Percentiles rank a stretch among this genome's conserved stretches.
Conservation (phyloP, 1,140 invertebrate species). For the Zaprionus taronus region DNA sequence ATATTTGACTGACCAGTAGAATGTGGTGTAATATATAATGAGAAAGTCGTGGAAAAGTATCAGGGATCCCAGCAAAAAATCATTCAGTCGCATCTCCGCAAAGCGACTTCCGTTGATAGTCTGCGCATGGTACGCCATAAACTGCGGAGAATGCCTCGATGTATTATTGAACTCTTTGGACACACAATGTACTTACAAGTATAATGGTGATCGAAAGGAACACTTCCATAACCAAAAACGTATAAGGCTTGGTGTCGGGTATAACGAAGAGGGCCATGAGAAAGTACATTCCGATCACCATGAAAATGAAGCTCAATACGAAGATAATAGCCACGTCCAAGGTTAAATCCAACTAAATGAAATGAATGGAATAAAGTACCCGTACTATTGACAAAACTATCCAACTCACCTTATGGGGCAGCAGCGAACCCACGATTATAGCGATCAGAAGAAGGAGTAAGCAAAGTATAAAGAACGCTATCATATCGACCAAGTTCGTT, state of each 20-base stretch:
- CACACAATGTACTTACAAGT: constrained; percentile 28
- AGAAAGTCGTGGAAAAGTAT: constrained; percentile 72
- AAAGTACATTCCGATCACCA: constrained; percentile 46
- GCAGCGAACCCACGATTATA: constrained; percentile 24
- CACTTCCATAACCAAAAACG: constrained; percentile 17
- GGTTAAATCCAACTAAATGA: constrained; percentile 58
- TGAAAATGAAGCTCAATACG: constrained; percentile 56
- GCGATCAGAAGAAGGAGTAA: constrained; percentile 12
- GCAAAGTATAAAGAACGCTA: constrained; percentile 24
- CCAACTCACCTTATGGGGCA: constrained; percentile 36
- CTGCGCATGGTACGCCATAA: constrained; percentile 67
- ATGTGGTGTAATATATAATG: constrained; percentile 64
- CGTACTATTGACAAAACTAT: not conserved
- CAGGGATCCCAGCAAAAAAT: constrained; percentile 54
- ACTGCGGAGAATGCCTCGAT: constrained; percentile 32
- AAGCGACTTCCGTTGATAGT: constrained; percentile 65
- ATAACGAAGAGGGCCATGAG: constrained; percentile 24
- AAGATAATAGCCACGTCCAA: constrained; percentile 66
- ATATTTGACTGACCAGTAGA: constrained; percentile 50
- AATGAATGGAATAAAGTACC: not conserved
- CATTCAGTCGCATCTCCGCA: constrained; percentile 68
- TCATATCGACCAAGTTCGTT: constrained; percentile 23
- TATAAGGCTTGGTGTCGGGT: accelerated
- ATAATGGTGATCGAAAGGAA: constrained; percentile 39
- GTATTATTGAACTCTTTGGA: not conserved